A percentile compares a stretch with the other conserved stretches of the same genome.
phyloP scores from a whole-genome alignment of 2,888 invertebrate species.

The Nematopogon swammerdamellus region DNA sequence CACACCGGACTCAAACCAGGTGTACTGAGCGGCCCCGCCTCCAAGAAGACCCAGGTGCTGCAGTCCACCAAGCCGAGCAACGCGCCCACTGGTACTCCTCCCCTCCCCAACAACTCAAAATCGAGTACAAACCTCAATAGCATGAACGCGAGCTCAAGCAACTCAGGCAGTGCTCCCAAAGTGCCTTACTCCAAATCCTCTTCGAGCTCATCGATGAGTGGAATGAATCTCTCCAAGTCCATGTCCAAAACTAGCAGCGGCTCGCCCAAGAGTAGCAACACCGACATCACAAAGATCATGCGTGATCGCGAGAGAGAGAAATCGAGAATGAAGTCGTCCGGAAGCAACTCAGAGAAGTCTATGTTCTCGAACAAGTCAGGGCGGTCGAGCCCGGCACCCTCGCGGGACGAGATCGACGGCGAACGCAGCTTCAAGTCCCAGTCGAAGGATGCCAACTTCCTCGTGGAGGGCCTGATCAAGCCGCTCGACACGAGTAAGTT shows the following conservation, averaged over 20 bases:
- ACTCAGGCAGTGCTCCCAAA: conserved; percentile 29
- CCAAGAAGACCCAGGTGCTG: conserved; percentile 70
- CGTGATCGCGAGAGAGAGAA: conserved; percentile 61
- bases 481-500: conserved; percentile 77
- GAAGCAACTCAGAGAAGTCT: conserved; percentile 56
- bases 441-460: conserved; percentile 60
- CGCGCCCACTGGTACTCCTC: conserved; percentile 30
- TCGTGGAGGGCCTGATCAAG: conserved; percentile 74
- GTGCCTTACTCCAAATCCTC: conserved; percentile 49
- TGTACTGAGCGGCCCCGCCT: conserved; percentile 83
- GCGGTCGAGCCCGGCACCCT: conserved; percentile 64
- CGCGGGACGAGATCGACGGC: conserved; percentile 62
- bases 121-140: conserved; percentile 11
- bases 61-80: conserved; percentile 47
- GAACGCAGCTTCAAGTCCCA: conserved; percentile 59
- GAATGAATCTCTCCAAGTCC: conserved; percentile 46
- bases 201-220: conserved; percentile 26
- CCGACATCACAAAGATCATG: conserved; percentile 55
- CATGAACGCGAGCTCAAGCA: conserved; percentile 25
- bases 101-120: conserved; percentile 20
- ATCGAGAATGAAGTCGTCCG: conserved; percentile 57
- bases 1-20: conserved; percentile 84
- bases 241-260: conserved; percentile 50
- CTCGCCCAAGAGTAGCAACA: conserved; percentile 59
- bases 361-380: conserved; percentile 61